Evolutionary conservation across 2,113 vertebrate genomes (phyloP).

Genomic region (Dolichallabes microphthalmus): DNA sequence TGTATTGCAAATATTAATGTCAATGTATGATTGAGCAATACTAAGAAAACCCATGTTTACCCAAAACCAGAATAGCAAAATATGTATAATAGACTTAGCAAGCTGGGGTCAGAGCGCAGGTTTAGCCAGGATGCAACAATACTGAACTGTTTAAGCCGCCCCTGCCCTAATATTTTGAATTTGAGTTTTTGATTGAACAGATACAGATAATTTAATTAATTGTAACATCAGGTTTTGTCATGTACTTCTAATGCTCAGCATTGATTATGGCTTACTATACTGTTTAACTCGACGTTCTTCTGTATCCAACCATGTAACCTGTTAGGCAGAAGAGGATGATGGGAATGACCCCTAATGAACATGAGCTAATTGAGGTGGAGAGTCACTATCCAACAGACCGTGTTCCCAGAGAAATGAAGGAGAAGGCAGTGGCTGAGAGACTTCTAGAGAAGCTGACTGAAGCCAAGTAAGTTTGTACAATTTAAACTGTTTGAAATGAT

Average conservation of each 20-base stretch:
- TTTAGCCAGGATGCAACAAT: too few species aligned
- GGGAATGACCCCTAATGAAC: conserved; percentile 85
- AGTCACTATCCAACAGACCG: conserved; percentile 77
- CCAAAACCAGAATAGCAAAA: too few species aligned
- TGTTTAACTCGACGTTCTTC: neutral
- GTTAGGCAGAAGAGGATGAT: conserved; percentile 85
- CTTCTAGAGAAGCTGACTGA: conserved; percentile 80
- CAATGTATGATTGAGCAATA: neutral
- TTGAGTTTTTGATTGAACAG: neutral
- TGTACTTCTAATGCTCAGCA: neutral
- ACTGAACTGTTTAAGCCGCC: too few species aligned
- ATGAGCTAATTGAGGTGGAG: conserved; percentile 80
- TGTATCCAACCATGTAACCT: neutral
- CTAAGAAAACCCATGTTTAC: neutral
- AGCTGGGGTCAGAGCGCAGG: neutral
- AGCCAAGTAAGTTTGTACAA: conserved; percentile 75
- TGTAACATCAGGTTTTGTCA: neutral
- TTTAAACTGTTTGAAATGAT: neutral
- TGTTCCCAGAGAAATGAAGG: conserved; percentile 78
- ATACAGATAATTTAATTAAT: neutral
- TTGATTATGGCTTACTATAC: too few species aligned
- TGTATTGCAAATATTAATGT: neutral
- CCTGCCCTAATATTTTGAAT: too few species aligned
- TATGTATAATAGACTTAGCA: too few species aligned
- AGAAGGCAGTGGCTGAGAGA: conserved; percentile 80